Base-by-base conservation (phyloP, 2,888 invertebrate genomes). In the Drosophila lutescens region DNA sequence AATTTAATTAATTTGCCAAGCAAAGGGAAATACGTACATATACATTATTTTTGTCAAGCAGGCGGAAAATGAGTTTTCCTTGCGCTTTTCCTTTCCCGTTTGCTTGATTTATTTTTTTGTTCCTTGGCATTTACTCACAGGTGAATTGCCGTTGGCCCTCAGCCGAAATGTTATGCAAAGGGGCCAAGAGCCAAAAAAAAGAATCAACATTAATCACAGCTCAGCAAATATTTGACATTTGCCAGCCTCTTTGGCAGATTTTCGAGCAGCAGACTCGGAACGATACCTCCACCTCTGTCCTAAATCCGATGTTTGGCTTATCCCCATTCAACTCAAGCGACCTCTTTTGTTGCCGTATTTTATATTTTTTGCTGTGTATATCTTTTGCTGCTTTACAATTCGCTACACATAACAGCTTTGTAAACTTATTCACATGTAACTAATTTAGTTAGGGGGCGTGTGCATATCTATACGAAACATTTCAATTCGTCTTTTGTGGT, bases 151-250 rank as follows among this genome's bases (percentile, higher is more conserved):
- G 55, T 53, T 66, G 75, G 73, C 46, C 58, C 57, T 46, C 70
- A 66, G 69, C 47, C 49, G 55, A 63, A 70, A 68, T 79, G 57
- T 47, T 63, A 77, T 69, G 68, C 73, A 87, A 78, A 70, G 62
- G 49, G 49, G 57, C 53, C 68, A 68, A 72, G 77, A 61, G 69
- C 62, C 69, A 44, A 70, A 70, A 63, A 62, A 71, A 65, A 70
- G 80, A 82, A 77, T 81, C 78, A 89, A 87, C 89, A 89, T 89
- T 89, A 88, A 89, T 88, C 89, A 89, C 87, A 87, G 86, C 83
- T 88, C 79, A 80, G 75, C 76, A 89, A 89, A 89, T 89, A 89
- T 89, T 88, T 88, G 87, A 83, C 83, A 82, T 85, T 89, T 77
- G 79, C 56, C 68, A 56, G 66, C 63, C 65, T 67, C 65, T 67